A percentile compares a stretch with the other conserved stretches of the same genome.
Conservation (phyloP, 2,888 invertebrate genomes). For the Drosophila limbata region DNA sequence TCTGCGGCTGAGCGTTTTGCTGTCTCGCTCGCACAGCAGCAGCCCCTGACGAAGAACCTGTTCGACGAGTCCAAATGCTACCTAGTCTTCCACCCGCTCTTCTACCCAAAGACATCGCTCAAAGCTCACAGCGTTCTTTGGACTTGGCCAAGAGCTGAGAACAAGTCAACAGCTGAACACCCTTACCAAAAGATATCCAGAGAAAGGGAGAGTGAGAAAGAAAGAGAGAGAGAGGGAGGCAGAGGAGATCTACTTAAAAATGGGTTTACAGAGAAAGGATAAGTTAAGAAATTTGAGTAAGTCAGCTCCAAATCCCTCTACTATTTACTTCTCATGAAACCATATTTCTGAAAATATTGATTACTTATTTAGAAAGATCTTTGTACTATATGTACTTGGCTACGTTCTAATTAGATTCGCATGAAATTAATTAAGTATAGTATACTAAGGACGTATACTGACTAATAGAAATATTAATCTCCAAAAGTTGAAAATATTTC, state of each 20-base stretch:
- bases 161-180: background rate
- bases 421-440: too few species aligned
- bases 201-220: too few species aligned
- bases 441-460: too few species aligned
- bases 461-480: too few species aligned
- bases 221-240: background rate
- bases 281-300: too few species aligned
- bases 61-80: slow-evolving; percentile 44
- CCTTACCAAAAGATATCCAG: slow-evolving; percentile 4
- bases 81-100: slow-evolving; percentile 13
- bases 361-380: background rate
- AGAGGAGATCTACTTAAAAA: background rate
- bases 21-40: slow-evolving; percentile 29
- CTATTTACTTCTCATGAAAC: background rate
- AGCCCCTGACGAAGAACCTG: slow-evolving; percentile 53
- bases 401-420: too few species aligned
- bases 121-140: slow-evolving; percentile 19
- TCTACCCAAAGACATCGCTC: background rate
- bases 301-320: background rate
- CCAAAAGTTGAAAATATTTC: too few species aligned
- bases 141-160: background rate
- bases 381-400: background rate
- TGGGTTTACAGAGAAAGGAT: too few species aligned
- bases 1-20: slow-evolving; percentile 42
- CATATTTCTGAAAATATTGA: too few species aligned